Evolutionary conservation across 2,888 invertebrate species (phyloP).

Genomic region (Helicoverpa assulta): DNA sequence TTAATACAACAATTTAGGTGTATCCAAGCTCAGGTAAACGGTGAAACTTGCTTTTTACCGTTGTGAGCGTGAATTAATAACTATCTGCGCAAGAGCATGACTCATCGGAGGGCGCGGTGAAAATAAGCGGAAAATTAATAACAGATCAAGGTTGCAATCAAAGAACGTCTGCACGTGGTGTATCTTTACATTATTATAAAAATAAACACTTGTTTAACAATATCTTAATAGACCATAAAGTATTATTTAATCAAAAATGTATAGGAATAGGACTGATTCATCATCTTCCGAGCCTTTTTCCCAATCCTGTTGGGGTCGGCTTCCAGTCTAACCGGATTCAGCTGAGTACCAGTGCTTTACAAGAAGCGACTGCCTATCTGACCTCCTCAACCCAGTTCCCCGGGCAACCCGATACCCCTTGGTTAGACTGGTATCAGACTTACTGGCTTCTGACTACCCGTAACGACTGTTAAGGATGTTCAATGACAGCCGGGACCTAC

Average conservation of each 20-base stretch:
- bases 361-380: too few relatives aligned
- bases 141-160: constrained; percentile 81
- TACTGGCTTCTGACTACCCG: too few relatives aligned
- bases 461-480: too few relatives aligned
- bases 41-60: constrained; percentile 47
- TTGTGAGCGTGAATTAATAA: constrained; percentile 57
- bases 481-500: too few relatives aligned
- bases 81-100: constrained; percentile 66
- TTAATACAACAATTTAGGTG: constrained; percentile 37
- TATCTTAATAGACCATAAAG: constrained; percentile 31
- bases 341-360: too few relatives aligned
- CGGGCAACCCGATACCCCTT: too few relatives aligned
- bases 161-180: constrained; percentile 63
- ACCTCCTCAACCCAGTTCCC: too few relatives aligned
- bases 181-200: constrained; percentile 70
- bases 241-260: constrained; percentile 11
- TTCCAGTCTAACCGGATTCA: too few relatives aligned
- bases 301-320: too few relatives aligned
- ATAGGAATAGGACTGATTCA: neutral
- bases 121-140: constrained; percentile 85
- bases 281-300: too few relatives aligned
- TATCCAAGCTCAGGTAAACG: constrained; percentile 35
- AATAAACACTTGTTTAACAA: constrained; percentile 66
- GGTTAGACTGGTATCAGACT: too few relatives aligned
- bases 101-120: constrained; percentile 74